Conservation (phyloP, 1,140 invertebrate species). For the Triops longicaudatus region DNA sequence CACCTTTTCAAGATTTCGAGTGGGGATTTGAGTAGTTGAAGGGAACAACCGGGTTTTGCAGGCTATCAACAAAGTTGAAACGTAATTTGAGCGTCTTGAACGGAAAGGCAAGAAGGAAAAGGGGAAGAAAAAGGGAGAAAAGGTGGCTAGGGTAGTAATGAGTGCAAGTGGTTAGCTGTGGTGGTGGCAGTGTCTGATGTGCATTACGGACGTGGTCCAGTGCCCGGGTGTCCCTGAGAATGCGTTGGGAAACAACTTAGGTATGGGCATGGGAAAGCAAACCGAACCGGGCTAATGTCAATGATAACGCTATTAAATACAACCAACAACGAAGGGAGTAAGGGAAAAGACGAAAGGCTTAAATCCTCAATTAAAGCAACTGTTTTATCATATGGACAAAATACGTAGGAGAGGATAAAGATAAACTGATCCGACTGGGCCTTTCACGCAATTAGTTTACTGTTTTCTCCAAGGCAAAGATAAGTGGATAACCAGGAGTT, state of each 20-base stretch:
- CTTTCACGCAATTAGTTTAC: too few relatives aligned
- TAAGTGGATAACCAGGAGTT: too few relatives aligned
- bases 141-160: constrained; percentile 8
- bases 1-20: neutral
- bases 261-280: constrained; percentile 11
- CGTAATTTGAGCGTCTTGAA: neutral
- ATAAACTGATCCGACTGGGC: too few relatives aligned
- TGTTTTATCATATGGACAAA: neutral
- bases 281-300: constrained; percentile 6
- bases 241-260: constrained; percentile 4
- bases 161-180: neutral
- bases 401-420: too few relatives aligned
- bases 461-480: too few relatives aligned
- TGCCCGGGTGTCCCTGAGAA: constrained; percentile 9
- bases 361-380: neutral
- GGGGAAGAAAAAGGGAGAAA: neutral
- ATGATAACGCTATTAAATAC: neutral
- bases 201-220: constrained; percentile 9
- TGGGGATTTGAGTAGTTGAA: neutral
- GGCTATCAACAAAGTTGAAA: too few relatives aligned
- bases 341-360: neutral
- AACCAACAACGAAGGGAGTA: neutral
- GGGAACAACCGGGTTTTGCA: too few relatives aligned
- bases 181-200: neutral
- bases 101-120: neutral